These are phyloP conservation scores for Sipha flava DNA, from an alignment of 1,140 invertebrate genomes.

Conservation along the genomic window DNA sequence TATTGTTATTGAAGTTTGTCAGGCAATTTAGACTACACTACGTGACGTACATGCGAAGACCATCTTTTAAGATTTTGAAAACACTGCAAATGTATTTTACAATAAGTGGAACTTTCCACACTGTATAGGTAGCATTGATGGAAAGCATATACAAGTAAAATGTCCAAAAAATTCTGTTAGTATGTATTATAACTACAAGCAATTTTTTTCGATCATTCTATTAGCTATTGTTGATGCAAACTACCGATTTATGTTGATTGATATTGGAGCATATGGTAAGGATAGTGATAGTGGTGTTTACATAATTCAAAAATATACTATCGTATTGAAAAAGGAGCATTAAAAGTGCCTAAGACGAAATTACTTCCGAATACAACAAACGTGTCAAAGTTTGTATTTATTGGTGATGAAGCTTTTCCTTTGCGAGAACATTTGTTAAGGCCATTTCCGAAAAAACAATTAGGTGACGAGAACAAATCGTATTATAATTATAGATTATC, in stretches of 20 bases:
- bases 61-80: not conserved
- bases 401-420: constrained; percentile 44
- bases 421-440: constrained; percentile 41
- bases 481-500: constrained; percentile 42
- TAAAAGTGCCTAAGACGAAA: not conserved
- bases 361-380: not conserved
- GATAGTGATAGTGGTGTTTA: constrained; percentile 28
- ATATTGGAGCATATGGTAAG: constrained; percentile 33
- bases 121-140: not conserved
- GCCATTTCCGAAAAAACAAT: constrained; percentile 37
- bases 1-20: not conserved
- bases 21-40: not conserved
- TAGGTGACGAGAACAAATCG: constrained; percentile 40
- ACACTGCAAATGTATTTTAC: not conserved
- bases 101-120: constrained; percentile 10
- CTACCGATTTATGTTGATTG: not conserved
- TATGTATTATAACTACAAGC: constrained; percentile 37
- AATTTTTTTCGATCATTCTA: constrained; percentile 36
- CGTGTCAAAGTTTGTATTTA: constrained; percentile 38
- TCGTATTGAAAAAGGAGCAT: not conserved
- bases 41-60: not conserved
- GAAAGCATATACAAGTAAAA: constrained; percentile 29
- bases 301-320: constrained; percentile 14
- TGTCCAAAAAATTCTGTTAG: not conserved
- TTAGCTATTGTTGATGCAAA: constrained; percentile 10